Evolutionary conservation across 2,888 invertebrate species (phyloP), one percentile per base, ranked within the genome.

Genomic region (Platycheirus rosarum): DNA sequence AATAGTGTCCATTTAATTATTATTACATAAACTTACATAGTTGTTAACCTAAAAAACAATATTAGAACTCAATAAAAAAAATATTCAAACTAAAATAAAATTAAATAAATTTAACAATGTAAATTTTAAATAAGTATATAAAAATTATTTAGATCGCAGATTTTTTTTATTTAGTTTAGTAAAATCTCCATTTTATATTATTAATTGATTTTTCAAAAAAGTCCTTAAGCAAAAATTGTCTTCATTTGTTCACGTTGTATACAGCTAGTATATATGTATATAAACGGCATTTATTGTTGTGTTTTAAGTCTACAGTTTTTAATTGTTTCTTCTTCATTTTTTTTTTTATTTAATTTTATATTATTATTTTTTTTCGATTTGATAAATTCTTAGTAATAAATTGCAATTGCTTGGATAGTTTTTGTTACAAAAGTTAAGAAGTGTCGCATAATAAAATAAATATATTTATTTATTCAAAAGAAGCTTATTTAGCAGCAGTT

Each of bases 211-310:
- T 20, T 53, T 53, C 29, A 23, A 57, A 66, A 42, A 62, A 55
- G 11, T 55, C 40, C 69, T 57, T 69, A 80, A 80, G 65, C 80
- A 35, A 71, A 57, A 71, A 37, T 66, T 80, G 69, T 75, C 76
- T 75, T 70, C 44, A 60, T 63, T 60, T 65, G 53, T 37, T 75
- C 37, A 57, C 69, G 29, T 55, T 69, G 32, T 55, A 63, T 69
- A 53, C 68, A 51, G 42, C 42, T 42, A 60, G 11, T 23, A 26
- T 16, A 11, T 46, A 23, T 42, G 14, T 60, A 20, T 60, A 69
- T 55, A 46, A 44, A 69, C 74, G 55, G 66, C 62, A 57, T 46
- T 73, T 57, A 44, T 66, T 71, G 63, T 74, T 66, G 23, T 40
- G 9, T 68, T 32, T 75, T 46, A 57, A 57, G 57, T 57, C 40